These are phyloP conservation scores for Petrophora chlorosata DNA, from an alignment of 2,888 invertebrate species.

Conservation along the genomic window DNA sequence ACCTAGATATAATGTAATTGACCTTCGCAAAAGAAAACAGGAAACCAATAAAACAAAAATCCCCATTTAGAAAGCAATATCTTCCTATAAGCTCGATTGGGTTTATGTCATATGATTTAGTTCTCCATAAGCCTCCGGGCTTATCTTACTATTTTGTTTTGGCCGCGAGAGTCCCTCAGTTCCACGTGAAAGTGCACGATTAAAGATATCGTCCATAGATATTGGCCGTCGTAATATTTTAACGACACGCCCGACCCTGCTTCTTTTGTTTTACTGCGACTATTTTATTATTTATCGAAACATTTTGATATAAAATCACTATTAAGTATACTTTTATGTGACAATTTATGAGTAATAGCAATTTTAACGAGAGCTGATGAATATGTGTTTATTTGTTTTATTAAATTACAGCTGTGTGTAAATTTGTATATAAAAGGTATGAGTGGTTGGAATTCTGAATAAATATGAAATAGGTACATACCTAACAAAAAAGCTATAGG, in stretches of 20 bases:
- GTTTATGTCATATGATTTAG: constrained; percentile 64
- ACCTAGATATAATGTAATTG: too few species aligned
- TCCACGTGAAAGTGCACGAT: constrained; percentile 70
- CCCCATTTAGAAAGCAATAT: constrained; percentile 38
- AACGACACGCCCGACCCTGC: constrained; percentile 67
- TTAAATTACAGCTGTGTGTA: too few species aligned
- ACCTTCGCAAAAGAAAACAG: constrained; percentile 9
- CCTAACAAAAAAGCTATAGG: too few species aligned
- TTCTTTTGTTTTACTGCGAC: constrained; percentile 73
- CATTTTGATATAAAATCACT: constrained; percentile 72
- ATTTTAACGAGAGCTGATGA: constrained; percentile 25
- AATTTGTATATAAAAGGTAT: too few species aligned
- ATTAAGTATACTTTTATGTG: constrained; percentile 72
- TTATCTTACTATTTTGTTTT: constrained; percentile 62
- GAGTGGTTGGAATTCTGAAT: too few species aligned
- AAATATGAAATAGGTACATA: too few species aligned
- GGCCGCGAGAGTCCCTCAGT: constrained; percentile 54
- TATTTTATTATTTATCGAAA: constrained; percentile 80
- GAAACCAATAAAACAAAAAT: constrained; percentile 31
- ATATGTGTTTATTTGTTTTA: background rate
- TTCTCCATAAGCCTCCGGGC: constrained; percentile 53
- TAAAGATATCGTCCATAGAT: constrained; percentile 78
- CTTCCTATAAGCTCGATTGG: constrained; percentile 51
- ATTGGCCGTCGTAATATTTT: constrained; percentile 81
- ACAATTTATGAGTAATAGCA: constrained; percentile 60